Conservation (phyloP, 92 coral and sea anemone species). For the Metridium senile region DNA sequence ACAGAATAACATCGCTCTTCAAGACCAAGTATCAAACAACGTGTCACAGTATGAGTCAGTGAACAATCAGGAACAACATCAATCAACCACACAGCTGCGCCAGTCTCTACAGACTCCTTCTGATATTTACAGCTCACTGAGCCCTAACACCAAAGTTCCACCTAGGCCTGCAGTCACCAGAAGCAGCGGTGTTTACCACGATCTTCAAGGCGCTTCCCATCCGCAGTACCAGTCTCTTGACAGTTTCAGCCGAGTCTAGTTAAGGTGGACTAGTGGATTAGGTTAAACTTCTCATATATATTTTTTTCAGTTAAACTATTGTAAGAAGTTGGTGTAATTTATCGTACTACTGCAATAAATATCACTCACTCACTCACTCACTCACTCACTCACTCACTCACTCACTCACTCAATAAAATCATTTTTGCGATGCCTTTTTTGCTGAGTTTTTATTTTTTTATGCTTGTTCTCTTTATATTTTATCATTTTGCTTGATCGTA, state of each 20-base stretch:
- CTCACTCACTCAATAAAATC: too few relatives aligned
- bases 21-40: not conserved
- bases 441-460: too few relatives aligned
- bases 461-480: too few relatives aligned
- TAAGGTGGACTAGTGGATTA: too few relatives aligned
- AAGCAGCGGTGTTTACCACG: not conserved
- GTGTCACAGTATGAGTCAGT: not conserved
- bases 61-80: not conserved
- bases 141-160: not conserved
- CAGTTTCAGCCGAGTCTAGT: not conserved
- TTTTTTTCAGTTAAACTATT: too few relatives aligned
- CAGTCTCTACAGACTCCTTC: not conserved
- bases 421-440: too few relatives aligned
- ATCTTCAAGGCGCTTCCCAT: not conserved
- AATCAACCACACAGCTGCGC: not conserved
- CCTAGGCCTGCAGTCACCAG: slow-evolving; percentile 1
- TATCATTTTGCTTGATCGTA: too few relatives aligned
- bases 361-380: too few relatives aligned
- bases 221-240: slow-evolving; percentile 8
- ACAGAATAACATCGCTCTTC: not conserved
- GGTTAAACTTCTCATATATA: too few relatives aligned
- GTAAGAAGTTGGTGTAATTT: too few relatives aligned
- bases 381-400: too few relatives aligned
- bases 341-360: too few relatives aligned
- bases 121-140: slow-evolving; percentile 4